phyloP scores from a whole-genome alignment of 2,888 invertebrate species.

The Thera obeliscata region DNA sequence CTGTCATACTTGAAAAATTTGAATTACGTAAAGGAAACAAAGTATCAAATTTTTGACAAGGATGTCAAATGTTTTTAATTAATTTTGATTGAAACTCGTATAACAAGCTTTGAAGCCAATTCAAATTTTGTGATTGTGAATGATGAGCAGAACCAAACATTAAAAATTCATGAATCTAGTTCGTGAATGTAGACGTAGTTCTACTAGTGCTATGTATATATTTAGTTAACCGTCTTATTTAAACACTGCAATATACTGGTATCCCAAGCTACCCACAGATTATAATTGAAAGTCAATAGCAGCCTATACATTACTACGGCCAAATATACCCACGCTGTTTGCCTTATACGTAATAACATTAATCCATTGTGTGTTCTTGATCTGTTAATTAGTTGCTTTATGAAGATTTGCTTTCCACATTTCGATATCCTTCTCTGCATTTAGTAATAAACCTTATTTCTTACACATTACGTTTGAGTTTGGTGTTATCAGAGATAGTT shows the following conservation, averaged over 20 bases:
- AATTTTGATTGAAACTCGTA: too few relatives aligned
- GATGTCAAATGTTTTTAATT: too few relatives aligned
- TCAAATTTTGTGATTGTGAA: too few relatives aligned
- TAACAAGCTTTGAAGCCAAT: too few relatives aligned
- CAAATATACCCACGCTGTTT: conserved; percentile 34
- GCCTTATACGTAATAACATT: conserved; percentile 58
- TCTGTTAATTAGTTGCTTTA: conserved; percentile 68
- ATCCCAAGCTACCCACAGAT: conserved; percentile 23
- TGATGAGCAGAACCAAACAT: too few relatives aligned
- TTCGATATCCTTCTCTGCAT: conserved; percentile 3
- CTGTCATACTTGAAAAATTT: too few relatives aligned
- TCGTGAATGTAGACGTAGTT: too few relatives aligned
- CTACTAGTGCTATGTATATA: too few relatives aligned
- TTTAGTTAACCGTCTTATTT: neutral
- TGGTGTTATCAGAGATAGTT: conserved; percentile 22
- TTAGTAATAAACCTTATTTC: conserved; percentile 27
- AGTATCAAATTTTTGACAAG: too few relatives aligned
- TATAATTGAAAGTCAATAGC: conserved; percentile 41
- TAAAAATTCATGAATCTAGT: too few relatives aligned
- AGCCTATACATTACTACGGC: conserved; percentile 26
- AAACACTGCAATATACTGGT: neutral
- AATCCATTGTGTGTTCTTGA: conserved; percentile 62
- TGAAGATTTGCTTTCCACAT: conserved; percentile 57
- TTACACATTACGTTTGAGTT: conserved; percentile 20
- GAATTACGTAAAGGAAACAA: too few relatives aligned